phyloP scores from a whole-genome alignment of 2,113 vertebrate species.

The Saccopteryx bilineata region DNA sequence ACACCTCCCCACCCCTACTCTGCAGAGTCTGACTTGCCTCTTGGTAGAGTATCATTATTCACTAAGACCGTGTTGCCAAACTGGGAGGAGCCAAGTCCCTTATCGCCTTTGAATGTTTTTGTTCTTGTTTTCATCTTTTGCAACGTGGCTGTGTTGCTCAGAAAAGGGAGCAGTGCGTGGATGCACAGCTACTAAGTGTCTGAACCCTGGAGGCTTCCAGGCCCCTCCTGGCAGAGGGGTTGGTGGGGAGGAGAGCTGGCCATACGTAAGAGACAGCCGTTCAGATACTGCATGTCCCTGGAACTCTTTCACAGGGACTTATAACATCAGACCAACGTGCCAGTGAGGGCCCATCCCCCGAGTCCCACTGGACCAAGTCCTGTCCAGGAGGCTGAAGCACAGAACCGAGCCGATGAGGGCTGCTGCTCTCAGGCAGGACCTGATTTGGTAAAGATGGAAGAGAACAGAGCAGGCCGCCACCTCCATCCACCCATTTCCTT shows the following conservation, averaged over 20 bases:
- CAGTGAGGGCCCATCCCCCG: not conserved
- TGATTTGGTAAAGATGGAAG: not conserved
- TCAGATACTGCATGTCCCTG: not conserved
- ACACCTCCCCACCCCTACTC: not conserved
- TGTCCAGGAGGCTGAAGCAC: not conserved
- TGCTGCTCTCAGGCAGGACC: not conserved
- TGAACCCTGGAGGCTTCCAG: not conserved
- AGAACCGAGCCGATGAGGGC: not conserved
- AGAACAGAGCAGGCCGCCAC: not conserved
- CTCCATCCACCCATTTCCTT: not conserved
- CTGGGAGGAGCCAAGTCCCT: not conserved
- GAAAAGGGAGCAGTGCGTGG: not conserved
- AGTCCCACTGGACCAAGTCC: not conserved
- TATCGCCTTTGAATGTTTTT: not conserved
- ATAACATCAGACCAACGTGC: not conserved
- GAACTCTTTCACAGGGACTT: not conserved
- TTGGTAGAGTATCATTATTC: not conserved
- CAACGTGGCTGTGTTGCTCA: not conserved
- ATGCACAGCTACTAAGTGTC: not conserved
- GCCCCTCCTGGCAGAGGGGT: not conserved
- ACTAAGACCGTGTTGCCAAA: not conserved
- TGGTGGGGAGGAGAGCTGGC: not conserved
- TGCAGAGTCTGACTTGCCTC: constrained; percentile 12
- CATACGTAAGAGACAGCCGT: not conserved
- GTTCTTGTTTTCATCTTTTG: constrained; percentile 26